Evolutionary conservation across 2,113 vertebrate species (phyloP), one percentile per base, ranked within the genome.

Genomic region (Apistogramma diplotaenia): DNA sequence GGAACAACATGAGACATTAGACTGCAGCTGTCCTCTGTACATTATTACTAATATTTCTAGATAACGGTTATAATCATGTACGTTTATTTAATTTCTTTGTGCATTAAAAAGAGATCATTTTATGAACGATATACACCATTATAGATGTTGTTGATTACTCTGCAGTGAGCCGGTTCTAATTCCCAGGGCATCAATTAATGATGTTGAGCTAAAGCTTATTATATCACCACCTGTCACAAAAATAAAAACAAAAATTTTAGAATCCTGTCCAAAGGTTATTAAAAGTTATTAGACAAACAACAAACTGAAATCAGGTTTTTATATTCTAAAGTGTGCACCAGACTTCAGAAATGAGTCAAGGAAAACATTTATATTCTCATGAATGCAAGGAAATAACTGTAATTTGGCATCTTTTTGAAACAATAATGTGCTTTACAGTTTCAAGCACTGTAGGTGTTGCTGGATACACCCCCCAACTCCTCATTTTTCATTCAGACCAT

Each of bases 101-200:
- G 18, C 0, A 70, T 29, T 67, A 46, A 49, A 49, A 67, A 49
- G 37, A 8, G 12, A 70, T 0, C 1, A 67, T 29, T 49, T 70
- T 29, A 29, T 70, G 40, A 67, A 1, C 19, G 25, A 29, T 19
- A 49, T 16, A 49, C 16, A 29, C 10, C 2, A 10, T 70, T 70
- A 70, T 49, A 12, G 40, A 49, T 29, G 27, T 70, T 51, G 49
- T 0, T 0, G 11, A 2, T 27, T 46, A 6, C 16, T 49, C 19
- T 9, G 27, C 16, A 49, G 40, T 70, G 40, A 70, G 3, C 27
- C 40, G 12, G 16, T 70, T 29, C 23, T 1, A 49, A 29, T 43
- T 13, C 13, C 2, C 40, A 16, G 43, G 15, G 43, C 15, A 46
- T 46, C 5, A 46, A 6, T 16, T 46, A 46, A 13, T 46, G 43